Evolutionary conservation across 2,888 invertebrate species (phyloP).

Genomic region (Microctonus brassicae): DNA sequence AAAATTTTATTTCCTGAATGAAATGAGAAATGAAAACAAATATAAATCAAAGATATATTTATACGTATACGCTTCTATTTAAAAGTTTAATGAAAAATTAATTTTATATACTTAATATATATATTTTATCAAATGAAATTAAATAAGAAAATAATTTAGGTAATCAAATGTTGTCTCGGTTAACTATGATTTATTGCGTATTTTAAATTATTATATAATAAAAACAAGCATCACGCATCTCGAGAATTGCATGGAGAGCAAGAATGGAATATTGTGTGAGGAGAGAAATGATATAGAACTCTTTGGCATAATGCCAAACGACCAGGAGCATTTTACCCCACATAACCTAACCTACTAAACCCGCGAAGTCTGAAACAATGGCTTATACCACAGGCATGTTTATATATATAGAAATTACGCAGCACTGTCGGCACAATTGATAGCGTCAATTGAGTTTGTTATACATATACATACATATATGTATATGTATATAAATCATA

Average conservation of each 20-base stretch:
- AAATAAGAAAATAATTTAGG: too few species aligned
- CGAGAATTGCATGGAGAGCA: slow-evolving; percentile 32
- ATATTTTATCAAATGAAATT: too few species aligned
- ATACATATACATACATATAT: not conserved
- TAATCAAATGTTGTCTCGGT: too few species aligned
- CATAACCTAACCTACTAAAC: slow-evolving; percentile 52
- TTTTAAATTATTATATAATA: slow-evolving; percentile 53
- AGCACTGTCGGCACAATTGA: not conserved
- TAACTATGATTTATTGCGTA: too few species aligned
- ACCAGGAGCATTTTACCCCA: slow-evolving; percentile 49
- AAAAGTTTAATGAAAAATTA: too few species aligned
- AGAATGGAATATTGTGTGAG: not conserved
- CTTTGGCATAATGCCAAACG: slow-evolving; percentile 56
- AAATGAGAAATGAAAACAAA: not conserved
- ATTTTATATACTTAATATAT: too few species aligned
- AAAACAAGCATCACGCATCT: slow-evolving; percentile 58
- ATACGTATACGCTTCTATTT: too few species aligned
- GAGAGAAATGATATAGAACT: slow-evolving; percentile 48
- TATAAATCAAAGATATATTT: too few species aligned
- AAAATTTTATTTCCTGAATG: not conserved
- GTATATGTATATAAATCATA: not conserved
- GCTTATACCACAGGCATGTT: not conserved
- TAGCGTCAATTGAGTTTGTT: not conserved
- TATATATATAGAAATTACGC: not conserved
- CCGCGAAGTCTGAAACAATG: slow-evolving; percentile 30